phyloP scores from a whole-genome alignment of 2,888 invertebrate species.

The Cecidostiba fungosa region DNA sequence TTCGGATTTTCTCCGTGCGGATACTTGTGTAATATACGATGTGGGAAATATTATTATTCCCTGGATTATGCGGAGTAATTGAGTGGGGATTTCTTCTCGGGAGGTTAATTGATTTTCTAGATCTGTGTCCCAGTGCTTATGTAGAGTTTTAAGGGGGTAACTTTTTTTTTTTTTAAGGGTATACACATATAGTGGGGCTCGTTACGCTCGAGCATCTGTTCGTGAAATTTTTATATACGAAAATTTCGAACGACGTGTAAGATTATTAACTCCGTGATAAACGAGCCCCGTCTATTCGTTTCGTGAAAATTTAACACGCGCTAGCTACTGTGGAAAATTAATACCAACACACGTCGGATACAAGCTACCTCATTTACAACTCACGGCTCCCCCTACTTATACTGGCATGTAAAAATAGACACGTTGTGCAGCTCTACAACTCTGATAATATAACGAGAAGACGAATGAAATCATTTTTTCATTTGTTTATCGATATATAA shows the following conservation, averaged over 20 bases:
- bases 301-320: too few species aligned
- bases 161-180: too few species aligned
- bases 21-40: not conserved
- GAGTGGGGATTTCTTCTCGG: not conserved
- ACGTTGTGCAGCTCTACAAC: not conserved
- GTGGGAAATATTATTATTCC: conserved; percentile 5
- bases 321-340: conserved; percentile 27
- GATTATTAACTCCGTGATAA: too few species aligned
- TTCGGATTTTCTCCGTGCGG: not conserved
- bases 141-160: too few species aligned
- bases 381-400: not conserved
- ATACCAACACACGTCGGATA: not conserved
- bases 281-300: too few species aligned
- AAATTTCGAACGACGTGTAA: not conserved
- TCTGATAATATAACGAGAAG: conserved; percentile 39
- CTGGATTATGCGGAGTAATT: conserved; percentile 20
- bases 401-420: conserved; percentile 20
- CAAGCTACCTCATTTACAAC: conserved; percentile 30
- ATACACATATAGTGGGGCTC: not conserved
- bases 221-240: not conserved
- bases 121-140: too few species aligned
- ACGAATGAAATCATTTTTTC: conserved; percentile 10
- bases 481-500: not conserved
- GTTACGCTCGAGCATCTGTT: not conserved
- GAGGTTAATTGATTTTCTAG: conserved; percentile 20